phyloP scores from a whole-genome alignment of 53 echinoderm and acorn worm genomes.

The Holothuria scabra region DNA sequence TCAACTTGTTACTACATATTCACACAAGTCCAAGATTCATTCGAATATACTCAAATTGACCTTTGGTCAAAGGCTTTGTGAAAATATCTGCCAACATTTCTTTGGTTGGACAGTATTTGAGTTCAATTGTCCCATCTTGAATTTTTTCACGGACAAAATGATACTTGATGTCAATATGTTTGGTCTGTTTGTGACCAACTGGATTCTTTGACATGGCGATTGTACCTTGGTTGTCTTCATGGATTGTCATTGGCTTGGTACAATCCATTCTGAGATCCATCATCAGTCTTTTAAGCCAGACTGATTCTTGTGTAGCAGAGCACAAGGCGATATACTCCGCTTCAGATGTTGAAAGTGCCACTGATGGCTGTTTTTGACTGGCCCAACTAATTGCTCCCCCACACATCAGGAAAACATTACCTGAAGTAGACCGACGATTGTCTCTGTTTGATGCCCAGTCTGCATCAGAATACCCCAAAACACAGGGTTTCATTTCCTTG shows the following conservation, averaged over 20 bases:
- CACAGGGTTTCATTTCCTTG: slow-evolving; percentile 7
- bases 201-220: too few species aligned
- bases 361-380: slow-evolving; percentile 4
- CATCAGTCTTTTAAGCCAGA: too few species aligned
- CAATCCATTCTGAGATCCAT: not conserved
- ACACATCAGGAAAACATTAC: not conserved
- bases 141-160: slow-evolving; percentile 9
- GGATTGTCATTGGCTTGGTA: too few species aligned
- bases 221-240: too few species aligned
- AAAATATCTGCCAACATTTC: too few species aligned
- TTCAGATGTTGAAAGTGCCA: not conserved
- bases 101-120: not conserved
- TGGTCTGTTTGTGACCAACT: not conserved
- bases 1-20: too few species aligned
- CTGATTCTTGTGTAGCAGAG: slow-evolving; percentile 10
- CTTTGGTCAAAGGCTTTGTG: too few species aligned
- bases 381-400: not conserved
- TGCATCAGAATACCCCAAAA: not conserved
- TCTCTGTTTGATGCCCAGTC: not conserved
- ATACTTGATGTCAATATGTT: slow-evolving; percentile 1
- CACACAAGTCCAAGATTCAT: too few species aligned
- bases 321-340: slow-evolving; percentile 4
- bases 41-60: too few species aligned
- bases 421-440: not conserved
- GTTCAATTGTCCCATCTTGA: slow-evolving; percentile 6